Evolutionary conservation across 92 coral and sea anemone genomes (phyloP), one percentile per base, ranked within the genome.

Genomic region (Nematostella vectensis): DNA sequence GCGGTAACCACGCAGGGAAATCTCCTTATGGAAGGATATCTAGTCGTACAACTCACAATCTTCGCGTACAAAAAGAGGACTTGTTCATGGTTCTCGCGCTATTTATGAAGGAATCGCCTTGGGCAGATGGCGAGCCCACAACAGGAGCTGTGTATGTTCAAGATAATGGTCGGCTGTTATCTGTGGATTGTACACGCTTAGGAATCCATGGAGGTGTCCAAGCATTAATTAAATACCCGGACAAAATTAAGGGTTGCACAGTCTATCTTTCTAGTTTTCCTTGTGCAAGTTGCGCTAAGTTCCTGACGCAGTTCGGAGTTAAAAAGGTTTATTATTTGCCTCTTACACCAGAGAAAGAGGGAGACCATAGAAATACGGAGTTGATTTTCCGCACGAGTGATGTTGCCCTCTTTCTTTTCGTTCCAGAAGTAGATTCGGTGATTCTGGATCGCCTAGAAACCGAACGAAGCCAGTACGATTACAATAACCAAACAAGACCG

Each of bases 241-340:
- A 57, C 29, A 47, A 37, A 63, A 59, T 68, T 11, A 38, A 72
- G 27, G 71, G 56, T 44, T 63, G 66, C 25, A 63, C 31, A 11
- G 58, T 72, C 21, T 72, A 63, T 39, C 23, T 72, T 43, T 62
- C 81, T 2, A 74, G 66, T 27, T 53, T 54, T 3, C 81, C 81
- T 29, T 74, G 81, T 30, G 61, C 68, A 31, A 50, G 66, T 37
- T 74, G 81, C 33, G 57, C 59, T 1, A 63, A 63, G 23, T 23
- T 74, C 55, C 31, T 74, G 37, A 65, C 63, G 1, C 58, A 65
- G 54, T 37, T 45, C 43, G 62, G 62, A 20, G 55, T 74, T 37
- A 30, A 48, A 25, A 58, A 62, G 31, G 74, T 74, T 18, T 57
- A 51, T 26, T 64, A 47, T 25, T 45, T 72, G 55, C 79, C 79